Percentiles rank a stretch among this genome's conserved stretches.
These are phyloP conservation scores for Meiosimyza platycephala DNA, from an alignment of 2,888 invertebrate species.

Conservation along the genomic window DNA sequence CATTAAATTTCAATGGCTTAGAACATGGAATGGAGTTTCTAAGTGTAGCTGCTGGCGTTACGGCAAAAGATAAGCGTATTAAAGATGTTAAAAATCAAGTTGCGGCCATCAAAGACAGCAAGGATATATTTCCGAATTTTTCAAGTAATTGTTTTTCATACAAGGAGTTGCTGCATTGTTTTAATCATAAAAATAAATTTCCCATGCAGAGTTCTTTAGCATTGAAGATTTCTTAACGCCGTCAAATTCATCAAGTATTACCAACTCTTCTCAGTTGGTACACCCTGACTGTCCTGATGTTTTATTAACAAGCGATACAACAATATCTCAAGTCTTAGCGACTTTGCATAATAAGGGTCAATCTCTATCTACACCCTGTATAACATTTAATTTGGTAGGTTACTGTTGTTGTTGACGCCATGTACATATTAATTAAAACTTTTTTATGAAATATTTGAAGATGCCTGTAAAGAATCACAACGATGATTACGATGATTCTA, in stretches of 20 bases:
- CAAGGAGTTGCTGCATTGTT: no score
- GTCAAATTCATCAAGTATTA: constrained; percentile 49
- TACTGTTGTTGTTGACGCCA: neutral
- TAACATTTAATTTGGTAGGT: constrained; percentile 61
- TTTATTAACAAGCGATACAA: constrained; percentile 70
- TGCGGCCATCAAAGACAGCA: constrained; percentile 59
- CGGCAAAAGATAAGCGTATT: constrained; percentile 88
- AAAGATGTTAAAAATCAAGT: constrained; percentile 82
- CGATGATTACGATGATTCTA: constrained; percentile 51
- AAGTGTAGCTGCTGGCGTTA: constrained; percentile 87
- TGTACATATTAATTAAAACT: neutral
- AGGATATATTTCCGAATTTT: constrained; percentile 57
- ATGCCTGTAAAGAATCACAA: constrained; percentile 46
- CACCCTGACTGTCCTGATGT: constrained; percentile 68
- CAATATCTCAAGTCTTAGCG: constrained; percentile 72
- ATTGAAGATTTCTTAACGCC: constrained; percentile 60
- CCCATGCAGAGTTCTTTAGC: constrained; percentile 57
- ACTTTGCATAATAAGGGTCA: constrained; percentile 69
- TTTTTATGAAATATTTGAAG: constrained; percentile 34
- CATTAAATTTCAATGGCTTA: constrained; percentile 58
- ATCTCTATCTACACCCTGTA: constrained; percentile 69
- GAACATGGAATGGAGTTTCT: constrained; percentile 70
- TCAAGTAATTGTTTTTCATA: constrained; percentile 50
- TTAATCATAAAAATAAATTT: neutral
- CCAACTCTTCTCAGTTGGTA: constrained; percentile 67